phyloP scores from a whole-genome alignment of 1,140 invertebrate species.

The Dryas iulia region DNA sequence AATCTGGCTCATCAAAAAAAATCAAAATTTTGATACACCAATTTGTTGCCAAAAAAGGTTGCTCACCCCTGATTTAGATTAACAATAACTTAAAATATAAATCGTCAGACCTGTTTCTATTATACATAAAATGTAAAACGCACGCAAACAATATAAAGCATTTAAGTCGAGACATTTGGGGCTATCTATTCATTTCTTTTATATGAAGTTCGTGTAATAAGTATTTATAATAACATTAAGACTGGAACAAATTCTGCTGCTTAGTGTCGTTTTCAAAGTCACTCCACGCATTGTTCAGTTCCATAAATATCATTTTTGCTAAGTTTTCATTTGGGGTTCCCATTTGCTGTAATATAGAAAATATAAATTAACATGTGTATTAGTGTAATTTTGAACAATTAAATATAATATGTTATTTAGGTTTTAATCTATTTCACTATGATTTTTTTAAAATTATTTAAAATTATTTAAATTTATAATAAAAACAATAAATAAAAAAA shows the following conservation, averaged over 20 bases:
- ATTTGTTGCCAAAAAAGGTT: too few relatives aligned
- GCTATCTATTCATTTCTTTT: slow-evolving; percentile 13
- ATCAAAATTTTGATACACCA: too few relatives aligned
- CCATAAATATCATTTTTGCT: slow-evolving; percentile 98
- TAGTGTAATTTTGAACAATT: not conserved
- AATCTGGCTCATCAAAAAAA: too few relatives aligned
- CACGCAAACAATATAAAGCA: slow-evolving; percentile 11
- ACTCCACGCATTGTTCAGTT: slow-evolving; percentile 98
- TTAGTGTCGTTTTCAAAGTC: slow-evolving; percentile 96
- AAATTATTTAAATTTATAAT: not conserved
- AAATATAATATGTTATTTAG: slow-evolving; percentile 12
- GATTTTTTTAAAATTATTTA: not conserved
- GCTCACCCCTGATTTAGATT: too few relatives aligned
- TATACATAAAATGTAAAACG: not conserved
- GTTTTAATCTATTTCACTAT: too few relatives aligned
- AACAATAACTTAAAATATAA: not conserved
- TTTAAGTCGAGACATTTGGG: slow-evolving; percentile 14
- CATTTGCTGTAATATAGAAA: slow-evolving; percentile 87
- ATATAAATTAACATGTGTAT: not conserved
- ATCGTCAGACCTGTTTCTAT: not conserved
- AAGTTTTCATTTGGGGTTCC: slow-evolving; percentile 94
- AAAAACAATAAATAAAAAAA: too few relatives aligned
- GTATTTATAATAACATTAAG: slow-evolving; percentile 34
- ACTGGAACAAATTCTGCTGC: slow-evolving; percentile 90
- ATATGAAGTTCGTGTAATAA: not conserved